Base-by-base conservation (phyloP, 2,113 vertebrate genomes). In the Oenanthe oenanthe region DNA sequence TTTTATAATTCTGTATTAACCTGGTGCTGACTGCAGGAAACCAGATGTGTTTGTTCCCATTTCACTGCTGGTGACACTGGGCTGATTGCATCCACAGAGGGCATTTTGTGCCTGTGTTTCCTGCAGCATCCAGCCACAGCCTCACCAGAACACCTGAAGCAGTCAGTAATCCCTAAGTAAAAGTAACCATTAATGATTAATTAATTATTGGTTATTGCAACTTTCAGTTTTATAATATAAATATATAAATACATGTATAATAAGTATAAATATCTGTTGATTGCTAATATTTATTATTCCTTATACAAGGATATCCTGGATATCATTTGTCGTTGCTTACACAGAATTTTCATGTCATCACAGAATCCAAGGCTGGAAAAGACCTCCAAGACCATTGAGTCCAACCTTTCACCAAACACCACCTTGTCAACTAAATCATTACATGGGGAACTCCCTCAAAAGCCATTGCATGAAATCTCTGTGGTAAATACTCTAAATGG, bases 401-500 rank as follows among this genome's bases (percentile, higher is more conserved):
- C 43, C 51, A 57, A 12, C 42, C 17, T 88, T 42, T 50, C 25
- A 34, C 20, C 0, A 0, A 65, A 43, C 25, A 65, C 12, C 21
- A 57, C 26, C 43, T 43, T 57, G 36, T 43, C 31, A 72, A 42
- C 6, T 22, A 42, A 50, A 65, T 36, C 26, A 32, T 51, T 18
- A 26, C 13, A 7, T 25, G n/a, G 13, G 6, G 61, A 53, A 28
- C 4, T 32, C 53, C 13, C 40, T 91, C 62, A 50, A 75, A 89
- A 57, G 11, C 51, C 24, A 3, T 47, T 24, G 26, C 25, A 17
- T 51, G 48, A 71, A 88, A 78, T 63, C 43, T 40, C 17, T 50
- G 16, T 48, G 24, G 28, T 67, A 66, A 82, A 66, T 28, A 45
- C 19, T 53, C 29, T 6, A 8, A 48, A 21, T 25, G 43, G 51